Percentiles rank a stretch among this genome's conserved stretches.
Conservation (phyloP, 2,888 invertebrate species). For the Resseliella maxima region DNA sequence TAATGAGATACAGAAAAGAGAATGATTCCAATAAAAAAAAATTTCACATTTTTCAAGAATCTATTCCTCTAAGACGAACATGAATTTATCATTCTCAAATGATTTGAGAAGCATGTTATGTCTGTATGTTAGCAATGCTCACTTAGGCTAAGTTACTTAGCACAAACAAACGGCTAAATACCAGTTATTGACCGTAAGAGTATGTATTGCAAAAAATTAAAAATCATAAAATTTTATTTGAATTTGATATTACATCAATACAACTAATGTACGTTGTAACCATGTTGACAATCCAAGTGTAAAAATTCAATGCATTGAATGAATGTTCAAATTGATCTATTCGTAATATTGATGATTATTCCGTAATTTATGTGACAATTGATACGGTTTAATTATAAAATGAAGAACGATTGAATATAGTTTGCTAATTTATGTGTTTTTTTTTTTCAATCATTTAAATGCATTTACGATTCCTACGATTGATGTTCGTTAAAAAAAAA, state of each 20-base stretch:
- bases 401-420: constrained; percentile 9
- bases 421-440: not conserved
- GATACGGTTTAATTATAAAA: not conserved
- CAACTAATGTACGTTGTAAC: too few relatives aligned
- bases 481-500: too few relatives aligned
- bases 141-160: not conserved
- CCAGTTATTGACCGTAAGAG: too few relatives aligned
- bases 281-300: not conserved
- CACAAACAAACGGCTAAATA: not conserved
- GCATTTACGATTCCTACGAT: not conserved
- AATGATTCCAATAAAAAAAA: too few relatives aligned
- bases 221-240: constrained; percentile 36
- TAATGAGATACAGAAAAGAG: too few relatives aligned
- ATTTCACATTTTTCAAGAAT: too few relatives aligned
- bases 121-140: too few relatives aligned
- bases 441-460: not conserved
- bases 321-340: not conserved
- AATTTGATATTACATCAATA: not conserved
- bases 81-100: too few relatives aligned
- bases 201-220: constrained; percentile 11
- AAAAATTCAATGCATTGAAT: not conserved
- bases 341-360: not conserved
- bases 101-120: too few relatives aligned
- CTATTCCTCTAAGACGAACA: too few relatives aligned
- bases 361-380: not conserved